Base-by-base conservation (phyloP, 2,888 invertebrate genomes). In the Eugnorisma glareosa region DNA sequence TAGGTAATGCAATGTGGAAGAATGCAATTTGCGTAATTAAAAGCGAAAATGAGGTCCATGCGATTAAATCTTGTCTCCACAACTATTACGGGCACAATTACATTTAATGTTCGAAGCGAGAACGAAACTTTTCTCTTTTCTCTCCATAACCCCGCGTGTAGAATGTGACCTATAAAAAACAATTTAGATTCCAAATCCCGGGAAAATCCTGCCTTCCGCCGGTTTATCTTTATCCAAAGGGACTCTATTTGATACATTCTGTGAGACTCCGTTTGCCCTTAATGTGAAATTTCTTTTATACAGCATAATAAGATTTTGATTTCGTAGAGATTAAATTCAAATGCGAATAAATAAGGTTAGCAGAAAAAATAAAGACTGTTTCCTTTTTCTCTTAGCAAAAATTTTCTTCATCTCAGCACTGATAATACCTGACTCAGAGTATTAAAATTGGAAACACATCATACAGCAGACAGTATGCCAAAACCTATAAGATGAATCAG, bases 201-300 rank as follows among this genome's bases (percentile, higher is more conserved):
- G 83, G 85, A 88, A 92, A 93, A 92, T 91, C 92, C 91, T 88
- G 90, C 90, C 90, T 91, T 91, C 88, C 88, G 86, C 84, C 85
- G 90, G 91, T 91, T 93, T 93, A 93, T 92, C 92, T 90, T 92
- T 91, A 93, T 92, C 92, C 89, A 88, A 90, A 91, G 91, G 90
- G 91, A 91, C 91, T 92, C 90, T 90, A 91, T 92, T 93, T 92
- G 92, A 92, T 91, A 91, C 91, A 89, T 90, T 92, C 89, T 85
- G 89, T 88, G 86, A 88, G 88, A 86, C 84, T 75, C 81, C 77
- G 80, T 85, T 83, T 80, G 80, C 82, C 81, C 82, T 83, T 84
- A 79, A 80, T 84, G 88, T 85, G 79, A 81, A 85, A 83, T 83
- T 82, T 73, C 81, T 84, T 88, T 88, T 82, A 84, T 83, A 84